These are phyloP conservation scores for Drosophila macrospina DNA, from an alignment of 2,888 invertebrate species.

Conservation along the genomic window DNA sequence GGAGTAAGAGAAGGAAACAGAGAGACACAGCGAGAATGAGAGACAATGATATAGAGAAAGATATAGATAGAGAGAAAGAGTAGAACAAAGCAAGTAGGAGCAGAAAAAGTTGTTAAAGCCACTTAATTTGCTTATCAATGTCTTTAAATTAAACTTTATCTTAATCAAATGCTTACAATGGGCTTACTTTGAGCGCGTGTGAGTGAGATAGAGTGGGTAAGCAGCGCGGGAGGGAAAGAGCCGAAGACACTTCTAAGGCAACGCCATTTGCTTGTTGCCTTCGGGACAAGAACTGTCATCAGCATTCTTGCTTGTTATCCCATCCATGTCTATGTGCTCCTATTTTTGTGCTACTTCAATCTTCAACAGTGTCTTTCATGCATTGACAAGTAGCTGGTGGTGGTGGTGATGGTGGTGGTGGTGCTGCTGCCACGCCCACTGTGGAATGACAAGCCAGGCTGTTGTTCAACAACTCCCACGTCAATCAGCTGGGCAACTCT, in stretches of 20 bases:
- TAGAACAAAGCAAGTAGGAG: too few relatives aligned
- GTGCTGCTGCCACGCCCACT: conserved; percentile 27
- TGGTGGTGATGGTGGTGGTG: conserved; percentile 4
- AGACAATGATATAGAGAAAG: background rate
- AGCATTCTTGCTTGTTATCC: conserved; percentile 24
- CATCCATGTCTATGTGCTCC: background rate
- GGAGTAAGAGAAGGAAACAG: too few relatives aligned
- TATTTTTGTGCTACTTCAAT: conserved; percentile 18
- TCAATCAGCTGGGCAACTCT: conserved; percentile 61
- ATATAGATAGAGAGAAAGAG: background rate
- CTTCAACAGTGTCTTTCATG: conserved; percentile 21
- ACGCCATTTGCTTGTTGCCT: conserved; percentile 30
- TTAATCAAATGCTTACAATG: too few relatives aligned
- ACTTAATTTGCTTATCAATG: too few relatives aligned
- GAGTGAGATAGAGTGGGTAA: background rate
- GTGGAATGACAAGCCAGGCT: conserved; percentile 9
- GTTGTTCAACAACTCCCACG: conserved; percentile 47
- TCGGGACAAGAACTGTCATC: conserved; percentile 27
- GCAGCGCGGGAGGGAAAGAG: background rate
- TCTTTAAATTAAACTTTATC: too few relatives aligned
- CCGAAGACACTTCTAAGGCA: background rate
- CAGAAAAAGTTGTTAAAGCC: too few relatives aligned
- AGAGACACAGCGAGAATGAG: background rate
- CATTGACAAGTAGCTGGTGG: conserved; percentile 29
- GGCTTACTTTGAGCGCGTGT: too few relatives aligned